Evolutionary conservation across 2,888 invertebrate species (phyloP).

Genomic region (Ormyrus pomaceus): DNA sequence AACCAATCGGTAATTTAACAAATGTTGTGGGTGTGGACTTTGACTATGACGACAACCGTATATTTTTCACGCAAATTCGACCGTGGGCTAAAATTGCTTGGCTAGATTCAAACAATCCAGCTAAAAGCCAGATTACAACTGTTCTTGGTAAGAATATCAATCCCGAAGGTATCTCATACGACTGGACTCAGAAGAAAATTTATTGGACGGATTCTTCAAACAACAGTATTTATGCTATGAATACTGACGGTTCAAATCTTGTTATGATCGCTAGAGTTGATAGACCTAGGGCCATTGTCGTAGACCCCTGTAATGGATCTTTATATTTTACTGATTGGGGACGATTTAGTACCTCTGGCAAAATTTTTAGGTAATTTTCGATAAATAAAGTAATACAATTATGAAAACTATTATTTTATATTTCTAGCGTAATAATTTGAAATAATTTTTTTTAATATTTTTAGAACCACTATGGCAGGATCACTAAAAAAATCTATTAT

Average conservation of each 20-base stretch:
- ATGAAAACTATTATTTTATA: neutral
- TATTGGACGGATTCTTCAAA: conserved; percentile 99
- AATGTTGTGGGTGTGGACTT: conserved; percentile 98
- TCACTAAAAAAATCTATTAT: conserved; percentile 92
- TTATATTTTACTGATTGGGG: conserved; percentile 98
- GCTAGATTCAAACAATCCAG: conserved; percentile 85
- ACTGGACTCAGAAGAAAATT: conserved; percentile 98
- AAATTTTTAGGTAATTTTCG: conserved; percentile 82
- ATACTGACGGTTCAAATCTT: conserved; percentile 89
- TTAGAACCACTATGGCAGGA: conserved; percentile 96
- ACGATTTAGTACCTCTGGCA: conserved; percentile 92
- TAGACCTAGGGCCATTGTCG: conserved; percentile 94
- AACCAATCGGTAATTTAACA: conserved; percentile 89
- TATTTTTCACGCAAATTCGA: conserved; percentile 95
- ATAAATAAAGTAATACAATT: neutral
- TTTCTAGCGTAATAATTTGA: neutral
- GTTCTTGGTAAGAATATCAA: conserved; percentile 89
- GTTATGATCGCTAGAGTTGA: conserved; percentile 96
- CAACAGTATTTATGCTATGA: conserved; percentile 96
- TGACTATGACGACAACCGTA: conserved; percentile 90
- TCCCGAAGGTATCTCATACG: conserved; percentile 95
- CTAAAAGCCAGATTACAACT: conserved; percentile 80
- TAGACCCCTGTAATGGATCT: conserved; percentile 97
- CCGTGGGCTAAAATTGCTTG: conserved; percentile 93
- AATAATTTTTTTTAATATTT: neutral